Conservation (phyloP, 2,888 invertebrate species). For the Acronicta alni region DNA sequence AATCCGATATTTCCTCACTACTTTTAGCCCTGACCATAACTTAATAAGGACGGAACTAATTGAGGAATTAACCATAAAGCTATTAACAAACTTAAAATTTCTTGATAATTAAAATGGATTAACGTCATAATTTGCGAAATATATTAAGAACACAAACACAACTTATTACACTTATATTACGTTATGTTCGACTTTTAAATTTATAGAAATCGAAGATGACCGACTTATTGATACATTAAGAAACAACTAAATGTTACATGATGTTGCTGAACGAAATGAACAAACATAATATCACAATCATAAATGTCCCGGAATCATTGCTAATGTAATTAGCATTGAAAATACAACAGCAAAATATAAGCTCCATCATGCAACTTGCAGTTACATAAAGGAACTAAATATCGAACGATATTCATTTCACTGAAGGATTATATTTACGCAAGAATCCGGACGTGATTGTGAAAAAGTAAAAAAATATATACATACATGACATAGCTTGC, state of each 20-base stretch:
- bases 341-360: conserved; percentile 26
- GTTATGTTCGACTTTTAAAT: conserved; percentile 10
- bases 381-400: conserved; percentile 31
- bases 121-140: conserved; percentile 29
- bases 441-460: conserved; percentile 49
- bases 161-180: conserved; percentile 9
- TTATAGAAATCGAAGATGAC: conserved; percentile 7
- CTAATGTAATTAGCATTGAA: conserved; percentile 36
- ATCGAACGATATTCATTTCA: conserved; percentile 20
- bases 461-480: conserved; percentile 42
- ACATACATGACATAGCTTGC: conserved; percentile 41
- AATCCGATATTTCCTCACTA: conserved; percentile 55
- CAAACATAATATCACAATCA: conserved; percentile 9
- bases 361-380: conserved; percentile 32
- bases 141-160: conserved; percentile 7
- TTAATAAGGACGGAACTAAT: conserved; percentile 59
- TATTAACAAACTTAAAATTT: conserved; percentile 34
- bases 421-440: conserved; percentile 41
- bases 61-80: conserved; percentile 58
- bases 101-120: conserved; percentile 18
- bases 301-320: conserved; percentile 32
- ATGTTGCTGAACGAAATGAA: conserved; percentile 2
- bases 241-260: conserved; percentile 9
- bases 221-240: conserved; percentile 20
- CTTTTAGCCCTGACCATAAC: conserved; percentile 65